Base-by-base conservation (phyloP, 2,888 invertebrate genomes). In the Drosophila pseudotalamancana region DNA sequence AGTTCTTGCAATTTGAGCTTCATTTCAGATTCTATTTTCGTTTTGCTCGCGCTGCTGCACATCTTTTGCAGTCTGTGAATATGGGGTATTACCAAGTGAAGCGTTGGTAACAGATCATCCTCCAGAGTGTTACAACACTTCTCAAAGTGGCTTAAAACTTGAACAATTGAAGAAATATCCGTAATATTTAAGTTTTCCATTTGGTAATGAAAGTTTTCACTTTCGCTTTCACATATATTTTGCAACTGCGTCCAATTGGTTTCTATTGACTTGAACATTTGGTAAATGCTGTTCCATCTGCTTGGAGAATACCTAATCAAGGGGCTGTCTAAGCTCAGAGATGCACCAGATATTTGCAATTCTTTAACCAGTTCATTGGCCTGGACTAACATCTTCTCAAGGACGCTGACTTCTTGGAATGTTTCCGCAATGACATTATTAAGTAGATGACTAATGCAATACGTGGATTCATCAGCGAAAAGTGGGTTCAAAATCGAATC, bases 51-150 rank as follows among this genome's bases (percentile, higher is more conserved):
- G 18, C 9, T 31, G 3, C 34, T 11, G 39, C 55, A 48, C 1
- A 55, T 1, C 18, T 55, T 55, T 18, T 29, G 29, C n/a, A 55
- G 39, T 31, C 11, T 39, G 39, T 56, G 49, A 12, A 56, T 25
- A n/a, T 39, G 39, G 11, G 49, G 56, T 12, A 56, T 56, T 1
- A 56, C 49, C 39, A 56, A 25, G 18, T 56, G 56, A 4, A 56
- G 23, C 9, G 56, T 56, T 6, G 56, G 49, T 0, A 9, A 18
- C 5, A 4, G 8, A 4, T 40, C 39, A 8, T 40, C 23, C 12
- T 56, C 31, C 21, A 56, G n/a, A 2, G 14, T 49, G 6, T 11
- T 31, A 5, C 29, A 6, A n/a, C 39, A 56, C 12, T 49, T 49
- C 5, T 32, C 25, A 14, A 56, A 56, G 3, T 56, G 49, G 0